Evolutionary conservation across 1,140 invertebrate genomes (phyloP).

Genomic region (Rhagoletis zephyria): DNA sequence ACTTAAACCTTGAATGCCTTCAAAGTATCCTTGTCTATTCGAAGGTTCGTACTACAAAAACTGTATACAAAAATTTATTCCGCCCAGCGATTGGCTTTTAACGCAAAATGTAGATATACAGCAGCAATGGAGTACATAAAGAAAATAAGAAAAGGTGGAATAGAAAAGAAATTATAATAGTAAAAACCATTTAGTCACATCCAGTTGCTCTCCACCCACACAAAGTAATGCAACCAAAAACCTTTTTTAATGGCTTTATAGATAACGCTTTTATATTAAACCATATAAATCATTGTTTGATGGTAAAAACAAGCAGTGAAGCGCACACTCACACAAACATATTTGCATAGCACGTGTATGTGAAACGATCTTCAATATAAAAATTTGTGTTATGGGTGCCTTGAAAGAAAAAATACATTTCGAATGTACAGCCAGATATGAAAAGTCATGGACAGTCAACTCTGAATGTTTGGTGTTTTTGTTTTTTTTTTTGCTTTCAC

Average conservation of each 20-base stretch:
- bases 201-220: not conserved
- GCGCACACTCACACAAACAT: not conserved
- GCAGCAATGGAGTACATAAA: not conserved
- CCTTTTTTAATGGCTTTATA: conserved; percentile 70
- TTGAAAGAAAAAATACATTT: not conserved
- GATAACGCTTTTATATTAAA: conserved; percentile 72
- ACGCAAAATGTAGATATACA: no score
- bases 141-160: not conserved
- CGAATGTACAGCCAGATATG: conserved; percentile 1
- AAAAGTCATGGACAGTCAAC: not conserved
- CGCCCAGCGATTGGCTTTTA: no score
- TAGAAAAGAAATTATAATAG: not conserved
- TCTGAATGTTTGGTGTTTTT: not conserved
- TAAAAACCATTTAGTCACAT: not conserved
- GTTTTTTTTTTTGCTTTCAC: not conserved
- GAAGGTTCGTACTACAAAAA: no score
- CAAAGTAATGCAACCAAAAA: not conserved
- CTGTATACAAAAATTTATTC: no score
- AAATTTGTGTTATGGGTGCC: not conserved
- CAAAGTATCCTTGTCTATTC: no score
- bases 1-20: no score
- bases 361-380: not conserved
- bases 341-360: not conserved
- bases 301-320: conserved; percentile 58
- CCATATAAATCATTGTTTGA: conserved; percentile 72